Evolutionary conservation across 1,140 invertebrate genomes (phyloP).

Genomic region (Centruroides vittatus): DNA sequence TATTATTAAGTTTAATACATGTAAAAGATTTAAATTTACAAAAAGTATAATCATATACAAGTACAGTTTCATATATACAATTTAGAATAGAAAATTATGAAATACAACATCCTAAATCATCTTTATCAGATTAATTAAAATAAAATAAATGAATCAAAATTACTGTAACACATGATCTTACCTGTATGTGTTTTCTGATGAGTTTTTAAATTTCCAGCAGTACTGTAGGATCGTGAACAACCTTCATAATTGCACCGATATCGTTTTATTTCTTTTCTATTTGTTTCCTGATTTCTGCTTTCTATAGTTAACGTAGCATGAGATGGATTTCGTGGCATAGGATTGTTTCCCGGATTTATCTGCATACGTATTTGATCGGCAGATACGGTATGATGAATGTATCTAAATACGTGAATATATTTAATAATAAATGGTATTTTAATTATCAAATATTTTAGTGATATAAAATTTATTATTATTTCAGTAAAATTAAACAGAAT

Average conservation of each 20-base stretch:
- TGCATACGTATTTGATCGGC: conserved; percentile 52
- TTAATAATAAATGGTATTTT: too few species aligned
- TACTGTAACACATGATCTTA: conserved; percentile 24
- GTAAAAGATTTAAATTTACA: too few species aligned
- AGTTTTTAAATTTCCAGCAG: conserved; percentile 82
- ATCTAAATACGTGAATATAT: conserved; percentile 29
- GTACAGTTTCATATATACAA: too few species aligned
- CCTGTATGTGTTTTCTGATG: conserved; percentile 94
- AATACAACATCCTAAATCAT: too few species aligned
- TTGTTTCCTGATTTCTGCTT: conserved; percentile 43
- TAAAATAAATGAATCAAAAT: too few species aligned
- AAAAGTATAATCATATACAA: too few species aligned
- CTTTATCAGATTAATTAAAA: too few species aligned
- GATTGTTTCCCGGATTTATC: conserved; percentile 42
- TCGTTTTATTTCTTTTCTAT: conserved; percentile 47
- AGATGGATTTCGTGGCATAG: conserved; percentile 45
- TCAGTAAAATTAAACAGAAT: too few species aligned
- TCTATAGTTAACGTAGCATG: conserved; percentile 51
- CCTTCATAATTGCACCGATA: conserved; percentile 80
- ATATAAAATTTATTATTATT: too few species aligned
- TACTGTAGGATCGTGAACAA: conserved; percentile 80
- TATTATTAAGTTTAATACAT: too few species aligned
- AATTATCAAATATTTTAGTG: too few species aligned
- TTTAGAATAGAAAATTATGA: too few species aligned
- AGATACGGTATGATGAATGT: conserved; percentile 49